Base-by-base conservation (phyloP, 2,888 invertebrate species). In the Harmothoe impar region DNA sequence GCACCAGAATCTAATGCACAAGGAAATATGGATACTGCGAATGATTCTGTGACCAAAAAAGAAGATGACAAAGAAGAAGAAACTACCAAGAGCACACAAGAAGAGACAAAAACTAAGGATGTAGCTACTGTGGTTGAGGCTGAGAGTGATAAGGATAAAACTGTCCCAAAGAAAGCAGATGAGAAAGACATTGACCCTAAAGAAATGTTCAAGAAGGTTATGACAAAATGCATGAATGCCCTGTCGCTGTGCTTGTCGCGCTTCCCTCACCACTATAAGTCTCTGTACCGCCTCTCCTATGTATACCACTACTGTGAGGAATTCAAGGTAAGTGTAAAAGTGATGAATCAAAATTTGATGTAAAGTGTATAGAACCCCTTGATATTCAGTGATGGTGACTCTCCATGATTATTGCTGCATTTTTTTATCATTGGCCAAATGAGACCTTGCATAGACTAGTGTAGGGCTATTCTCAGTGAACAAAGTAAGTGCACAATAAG, bases 201-300 rank as follows among this genome's bases (percentile, higher is more conserved):
- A 23, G 89, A 35, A 25, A 78, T 56, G 62, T 81, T 84, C 25
- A 68, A n/a, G 17, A 56, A 90, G 51, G 29, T 90, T 12, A 54
- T 97, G 54, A 96, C 97, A 52, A 96, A 97, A 68, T 98, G 98
- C 94, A 96, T 98, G 25, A 97, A 97, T 94, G 98, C 98, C 52
- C 96, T 99, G 92, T 98, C 98, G 96, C 97, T 98, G 94, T 99
- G 99, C 94, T 97, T 98, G 12, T 97, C 97, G 86, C 97, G 99
- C 85, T 98, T 98, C 95, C 97, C 98, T 0, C 98, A 98, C 93
- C 98, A 99, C 96, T 99, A 98, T 95, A 99, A 99, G 96, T 98
- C 98, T 0, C 97, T 98, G 89, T 99, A 98, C 95, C 97, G 98
- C 93, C 96, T 99, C 89, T 97, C 98, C 0, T 97, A 98, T 95